Evolutionary conservation across 2,113 vertebrate species (phyloP).

Genomic region (Nestor notabilis): DNA sequence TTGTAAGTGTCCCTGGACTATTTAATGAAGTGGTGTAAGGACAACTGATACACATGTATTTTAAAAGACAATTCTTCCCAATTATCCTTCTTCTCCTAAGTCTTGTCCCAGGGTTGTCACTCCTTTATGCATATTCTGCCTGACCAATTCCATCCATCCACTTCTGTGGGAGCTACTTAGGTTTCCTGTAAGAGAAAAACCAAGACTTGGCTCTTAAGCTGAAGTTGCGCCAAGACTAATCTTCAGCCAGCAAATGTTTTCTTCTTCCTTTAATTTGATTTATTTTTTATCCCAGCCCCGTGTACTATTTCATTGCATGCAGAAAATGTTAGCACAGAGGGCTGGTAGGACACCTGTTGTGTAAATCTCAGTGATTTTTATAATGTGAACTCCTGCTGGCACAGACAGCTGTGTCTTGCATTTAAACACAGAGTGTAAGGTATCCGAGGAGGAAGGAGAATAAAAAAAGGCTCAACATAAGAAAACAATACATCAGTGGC

Average conservation of each 20-base stretch:
- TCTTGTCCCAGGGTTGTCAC: background rate
- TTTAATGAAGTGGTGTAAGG: background rate
- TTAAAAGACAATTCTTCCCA: background rate
- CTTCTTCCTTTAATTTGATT: conserved; percentile 8
- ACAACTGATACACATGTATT: background rate
- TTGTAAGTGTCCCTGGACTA: background rate
- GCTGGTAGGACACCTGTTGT: conserved; percentile 55
- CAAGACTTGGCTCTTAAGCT: background rate
- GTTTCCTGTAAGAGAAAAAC: background rate
- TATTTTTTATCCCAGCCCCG: background rate
- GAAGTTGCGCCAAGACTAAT: background rate
- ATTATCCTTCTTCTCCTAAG: background rate
- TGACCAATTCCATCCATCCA: background rate
- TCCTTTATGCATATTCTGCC: background rate
- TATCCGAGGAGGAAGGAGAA: conserved; percentile 32
- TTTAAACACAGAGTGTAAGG: conserved; percentile 43
- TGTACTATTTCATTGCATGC: conserved; percentile 20
- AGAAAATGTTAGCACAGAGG: conserved; percentile 10
- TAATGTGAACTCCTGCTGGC: conserved; percentile 48
- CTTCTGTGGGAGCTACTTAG: background rate
- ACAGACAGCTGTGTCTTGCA: conserved; percentile 55
- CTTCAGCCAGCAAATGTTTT: background rate
- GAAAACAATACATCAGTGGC: conserved; percentile 28
- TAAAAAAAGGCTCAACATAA: background rate
- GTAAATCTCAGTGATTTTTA: conserved; percentile 54